Percentiles rank a stretch among this genome's conserved stretches.
Conservation (phyloP, 2,888 invertebrate species). For the Drosophila silvestris region DNA sequence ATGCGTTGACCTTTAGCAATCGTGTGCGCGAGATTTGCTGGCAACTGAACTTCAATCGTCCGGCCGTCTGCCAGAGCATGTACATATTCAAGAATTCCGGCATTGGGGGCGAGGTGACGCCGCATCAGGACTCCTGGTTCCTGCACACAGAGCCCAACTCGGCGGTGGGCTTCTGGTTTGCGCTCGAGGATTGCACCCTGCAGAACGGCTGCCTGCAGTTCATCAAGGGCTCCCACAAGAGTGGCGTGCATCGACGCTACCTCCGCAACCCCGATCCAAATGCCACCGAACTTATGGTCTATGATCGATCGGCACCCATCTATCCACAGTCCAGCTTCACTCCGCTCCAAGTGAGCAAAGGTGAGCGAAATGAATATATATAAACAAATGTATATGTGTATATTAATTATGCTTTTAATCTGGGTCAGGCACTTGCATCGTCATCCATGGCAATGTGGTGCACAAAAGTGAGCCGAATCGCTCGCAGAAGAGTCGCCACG, state of each 20-base stretch:
- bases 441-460: slow-evolving; percentile 96
- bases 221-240: slow-evolving; percentile 95
- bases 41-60: slow-evolving; percentile 90
- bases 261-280: slow-evolving; percentile 89
- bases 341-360: slow-evolving; percentile 93
- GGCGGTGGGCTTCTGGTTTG: slow-evolving; percentile 97
- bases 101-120: slow-evolving; percentile 93
- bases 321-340: slow-evolving; percentile 91
- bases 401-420: not conserved
- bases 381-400: not conserved
- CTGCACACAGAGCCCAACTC: slow-evolving; percentile 93
- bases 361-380: slow-evolving; percentile 85
- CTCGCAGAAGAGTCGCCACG: slow-evolving; percentile 93
- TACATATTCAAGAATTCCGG: slow-evolving; percentile 98
- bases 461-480: slow-evolving; percentile 96
- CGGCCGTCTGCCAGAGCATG: slow-evolving; percentile 97
- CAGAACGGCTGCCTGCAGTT: slow-evolving; percentile 98
- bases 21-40: slow-evolving; percentile 92
- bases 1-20: slow-evolving; percentile 92
- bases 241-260: slow-evolving; percentile 90
- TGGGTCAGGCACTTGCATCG: slow-evolving; percentile 91
- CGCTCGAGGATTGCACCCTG: slow-evolving; percentile 95
- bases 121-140: slow-evolving; percentile 96
- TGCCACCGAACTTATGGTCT: slow-evolving; percentile 88
- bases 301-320: slow-evolving; percentile 89